These are phyloP conservation scores for Callospermophilus lateralis DNA, from an alignment of 2,113 vertebrate genomes.

Conservation along the genomic window DNA sequence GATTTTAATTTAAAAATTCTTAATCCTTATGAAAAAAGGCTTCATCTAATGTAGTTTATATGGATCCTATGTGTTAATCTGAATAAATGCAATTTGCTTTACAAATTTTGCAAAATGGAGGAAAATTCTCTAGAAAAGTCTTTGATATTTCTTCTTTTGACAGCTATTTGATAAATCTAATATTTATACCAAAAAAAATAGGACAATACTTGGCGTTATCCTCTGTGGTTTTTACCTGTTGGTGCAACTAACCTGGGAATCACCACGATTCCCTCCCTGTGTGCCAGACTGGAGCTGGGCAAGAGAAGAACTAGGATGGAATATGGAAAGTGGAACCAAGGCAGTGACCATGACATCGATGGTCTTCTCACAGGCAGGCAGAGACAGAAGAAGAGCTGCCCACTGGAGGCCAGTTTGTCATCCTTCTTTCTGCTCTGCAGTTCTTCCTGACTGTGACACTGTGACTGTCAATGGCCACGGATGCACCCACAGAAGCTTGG, in stretches of 20 bases:
- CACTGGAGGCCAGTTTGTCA: neutral
- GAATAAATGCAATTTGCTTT: neutral
- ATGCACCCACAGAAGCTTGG: neutral
- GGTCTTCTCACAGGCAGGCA: neutral
- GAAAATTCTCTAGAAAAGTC: neutral
- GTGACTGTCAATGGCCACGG: neutral
- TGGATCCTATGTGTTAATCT: neutral
- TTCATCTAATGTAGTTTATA: neutral
- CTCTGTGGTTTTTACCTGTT: neutral
- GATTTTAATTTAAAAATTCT: slow-evolving; percentile 4
- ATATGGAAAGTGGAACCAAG: neutral
- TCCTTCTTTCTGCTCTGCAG: neutral
- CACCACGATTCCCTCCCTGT: neutral
- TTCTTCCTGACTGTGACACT: neutral
- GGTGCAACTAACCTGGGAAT: neutral
- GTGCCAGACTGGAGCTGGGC: neutral
- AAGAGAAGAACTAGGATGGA: neutral
- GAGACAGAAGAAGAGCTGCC: neutral
- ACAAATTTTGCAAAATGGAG: neutral
- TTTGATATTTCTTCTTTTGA: neutral
- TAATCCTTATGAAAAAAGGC: neutral
- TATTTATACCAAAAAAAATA: neutral
- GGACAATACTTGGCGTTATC: neutral
- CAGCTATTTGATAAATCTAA: neutral
- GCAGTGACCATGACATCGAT: neutral